Evolutionary conservation across 92 coral and sea anemone species (phyloP), one percentile per base, ranked within the genome.

Genomic region (Phenganax stokvisi): DNA sequence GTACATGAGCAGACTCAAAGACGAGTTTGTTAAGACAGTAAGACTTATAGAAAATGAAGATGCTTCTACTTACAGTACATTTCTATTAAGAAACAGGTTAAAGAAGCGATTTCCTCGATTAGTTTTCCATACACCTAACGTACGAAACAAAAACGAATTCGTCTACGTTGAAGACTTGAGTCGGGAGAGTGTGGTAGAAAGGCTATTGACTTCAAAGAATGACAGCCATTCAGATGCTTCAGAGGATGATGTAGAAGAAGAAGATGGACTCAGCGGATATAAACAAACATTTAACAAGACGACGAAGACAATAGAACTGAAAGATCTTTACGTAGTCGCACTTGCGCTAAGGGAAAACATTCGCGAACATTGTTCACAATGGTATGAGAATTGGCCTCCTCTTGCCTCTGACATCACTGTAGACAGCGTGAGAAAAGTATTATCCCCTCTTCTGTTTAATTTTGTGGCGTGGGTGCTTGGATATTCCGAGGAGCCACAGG

Each of bases 311-410:
- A 62, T 62, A n/a, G 69, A 16, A 28, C 25, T 62, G 15, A 62
- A 60, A 81, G 79, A 86, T 56, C 65, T 80, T 47, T 86, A 81
- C 63, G 60, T 81, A 55, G 86, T 68, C 54, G 83, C 63, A 55
- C 58, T 86, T 60, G 74, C 56, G 52, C 69, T 81, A 31, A 81
- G 80, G 53, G 51, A 66, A 20, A 56, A 56, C 57, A 28, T 85
- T 13, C 83, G 55, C 20, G 52, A 47, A 13, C 29, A 71, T 47
- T 20, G 17, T 25, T 57, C 70, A 13, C 28, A 80, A 20, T 85
- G 84, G 82, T 86, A 81, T 59, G 81, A 74, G 25, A 61, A 71
- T 63, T 86, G 89, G 79, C 89, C 85, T 56, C 89, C 85, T 80
- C 76, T 80, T 74, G 79, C 88, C 52, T 85, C 85, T 8, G 85